Percentiles rank a stretch among this genome's conserved stretches.
Conservation (phyloP, 2,113 vertebrate species). For the Atractosteus spatula region DNA sequence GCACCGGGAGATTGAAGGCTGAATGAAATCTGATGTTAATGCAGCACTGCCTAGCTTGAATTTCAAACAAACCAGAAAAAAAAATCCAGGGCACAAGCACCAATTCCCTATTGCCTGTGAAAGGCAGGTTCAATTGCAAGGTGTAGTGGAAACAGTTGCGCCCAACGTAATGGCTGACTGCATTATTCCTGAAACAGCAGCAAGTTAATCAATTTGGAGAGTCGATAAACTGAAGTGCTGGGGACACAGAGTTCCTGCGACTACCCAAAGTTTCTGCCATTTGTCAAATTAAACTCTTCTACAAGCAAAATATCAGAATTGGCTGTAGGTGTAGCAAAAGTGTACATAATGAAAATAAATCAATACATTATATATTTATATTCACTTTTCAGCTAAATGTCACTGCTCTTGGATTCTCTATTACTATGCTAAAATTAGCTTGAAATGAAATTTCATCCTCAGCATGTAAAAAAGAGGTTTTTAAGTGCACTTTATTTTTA, state of each 20-base stretch:
- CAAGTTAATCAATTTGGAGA: constrained; percentile 32
- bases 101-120: too few relatives aligned
- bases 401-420: constrained; percentile 7
- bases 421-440: constrained; percentile 12
- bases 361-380: constrained; percentile 24
- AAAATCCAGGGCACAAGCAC: too few relatives aligned
- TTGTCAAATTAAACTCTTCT: background rate
- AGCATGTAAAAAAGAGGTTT: constrained; percentile 10
- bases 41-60: too few relatives aligned
- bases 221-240: background rate
- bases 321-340: constrained; percentile 24
- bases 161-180: too few relatives aligned
- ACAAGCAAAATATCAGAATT: constrained; percentile 23
- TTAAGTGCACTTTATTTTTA: constrained; percentile 4
- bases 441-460: constrained; percentile 27
- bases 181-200: background rate
- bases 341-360: constrained; percentile 40
- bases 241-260: background rate
- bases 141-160: too few relatives aligned
- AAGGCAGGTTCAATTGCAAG: too few relatives aligned
- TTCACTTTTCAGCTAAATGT: constrained; percentile 22
- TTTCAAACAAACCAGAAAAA: too few relatives aligned
- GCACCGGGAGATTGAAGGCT: too few relatives aligned
- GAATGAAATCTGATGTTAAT: too few relatives aligned
- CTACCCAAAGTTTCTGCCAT: background rate